Evolutionary conservation across 2,888 invertebrate genomes (phyloP).

Genomic region (Phaonia tiefii): DNA sequence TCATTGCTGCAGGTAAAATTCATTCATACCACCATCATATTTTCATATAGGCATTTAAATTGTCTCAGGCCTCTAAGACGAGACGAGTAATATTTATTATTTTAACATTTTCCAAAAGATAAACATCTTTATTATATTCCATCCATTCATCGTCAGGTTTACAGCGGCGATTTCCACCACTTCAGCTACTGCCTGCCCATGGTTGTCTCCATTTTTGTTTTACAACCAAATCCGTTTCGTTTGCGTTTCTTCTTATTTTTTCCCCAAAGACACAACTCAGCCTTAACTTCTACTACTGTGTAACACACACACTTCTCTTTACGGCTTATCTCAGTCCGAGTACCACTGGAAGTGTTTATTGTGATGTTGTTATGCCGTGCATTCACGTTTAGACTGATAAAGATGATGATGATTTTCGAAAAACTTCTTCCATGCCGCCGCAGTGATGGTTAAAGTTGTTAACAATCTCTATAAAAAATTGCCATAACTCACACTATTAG

Average conservation of each 20-base stretch:
- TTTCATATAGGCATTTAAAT: slow-evolving; percentile 34
- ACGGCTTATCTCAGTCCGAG: too few species aligned
- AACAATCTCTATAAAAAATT: slow-evolving; percentile 50
- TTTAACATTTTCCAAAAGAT: slow-evolving; percentile 63
- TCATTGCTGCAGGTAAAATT: too few species aligned
- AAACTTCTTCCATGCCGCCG: neutral
- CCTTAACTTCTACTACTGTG: too few species aligned
- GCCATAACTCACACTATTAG: slow-evolving; percentile 48
- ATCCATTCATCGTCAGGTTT: slow-evolving; percentile 4
- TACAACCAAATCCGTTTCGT: neutral
- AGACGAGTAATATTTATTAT: slow-evolving; percentile 57
- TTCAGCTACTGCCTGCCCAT: too few species aligned
- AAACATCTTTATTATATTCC: slow-evolving; percentile 63
- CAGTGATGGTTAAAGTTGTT: slow-evolving; percentile 30
- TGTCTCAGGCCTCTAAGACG: neutral
- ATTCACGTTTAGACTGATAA: too few species aligned
- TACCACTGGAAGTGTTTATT: too few species aligned
- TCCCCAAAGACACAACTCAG: too few species aligned
- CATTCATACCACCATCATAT: too few species aligned
- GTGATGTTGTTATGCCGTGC: too few species aligned
- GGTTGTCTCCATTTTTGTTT: too few species aligned
- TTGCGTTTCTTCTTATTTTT: neutral
- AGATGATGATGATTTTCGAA: too few species aligned
- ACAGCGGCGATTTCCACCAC: neutral
- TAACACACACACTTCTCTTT: too few species aligned